Base-by-base conservation (phyloP, 2,113 vertebrate genomes). In the Maccullochella peelii region DNA sequence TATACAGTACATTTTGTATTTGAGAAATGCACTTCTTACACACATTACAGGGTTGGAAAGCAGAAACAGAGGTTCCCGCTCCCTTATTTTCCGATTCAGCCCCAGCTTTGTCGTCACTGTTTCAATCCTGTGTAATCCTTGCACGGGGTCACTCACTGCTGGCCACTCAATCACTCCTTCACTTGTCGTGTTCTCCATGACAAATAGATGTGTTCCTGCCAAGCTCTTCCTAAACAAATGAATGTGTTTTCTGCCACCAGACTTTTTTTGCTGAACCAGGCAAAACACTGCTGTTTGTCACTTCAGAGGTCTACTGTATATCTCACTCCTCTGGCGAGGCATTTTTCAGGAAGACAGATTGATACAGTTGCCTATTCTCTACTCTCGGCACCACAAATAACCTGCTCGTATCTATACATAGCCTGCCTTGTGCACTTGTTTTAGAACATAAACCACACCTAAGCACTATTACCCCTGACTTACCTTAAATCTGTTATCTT, bases 301-400 rank as follows among this genome's bases (percentile, higher is more conserved):
- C 83, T 76, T 52, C 86, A 23, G 42, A 38, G 72, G 81, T 77
- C 57, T 82, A 69, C 83, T 73, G 83, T 85, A 84, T 84, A 90
- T 89, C 85, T 91, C 89, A 74, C 80, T 79, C 82, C 73, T 82
- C 68, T 52, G 82, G 89, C 72, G 59, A 36, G 84, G 86, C 82
- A 84, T 91, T 93, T 86, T 86, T 87, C 86, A 91, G 84, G 63
- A 88, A 90, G 92, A 93, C 78, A 77, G 84, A 93, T 90, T 88
- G 85, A 88, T 86, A 52, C 80, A 75, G 77, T 55, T 62, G 38
- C 52, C 76, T 65, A 67, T 89, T 88, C 82, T 77, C 86, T 59
- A 69, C 75, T 69, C 44, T 9, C 69, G 77, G 72, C 71, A 55
- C 79, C 44, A 85, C 84, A 89, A 90, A 91, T 80, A 91, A 91